Evolutionary conservation across 2,888 invertebrate species (phyloP), one percentile per base, ranked within the genome.

Genomic region (Microctonus aethiopoides): DNA sequence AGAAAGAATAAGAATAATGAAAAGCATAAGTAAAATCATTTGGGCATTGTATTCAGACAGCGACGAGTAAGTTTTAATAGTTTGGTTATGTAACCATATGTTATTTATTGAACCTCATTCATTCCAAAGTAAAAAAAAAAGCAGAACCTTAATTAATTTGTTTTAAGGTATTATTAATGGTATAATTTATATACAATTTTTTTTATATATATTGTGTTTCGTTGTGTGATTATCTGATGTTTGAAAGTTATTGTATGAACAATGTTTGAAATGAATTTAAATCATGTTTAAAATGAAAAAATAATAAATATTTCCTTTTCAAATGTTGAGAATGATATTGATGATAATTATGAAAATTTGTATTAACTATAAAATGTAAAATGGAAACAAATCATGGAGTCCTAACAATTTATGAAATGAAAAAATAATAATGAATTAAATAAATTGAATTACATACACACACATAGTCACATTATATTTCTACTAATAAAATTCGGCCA

Each of bases 21-120:
- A n/a, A 54, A 64, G 7, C 11, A 22, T 22, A 20, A 11, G 39
- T 9, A 61, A 39, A 61, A 56, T 65, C 65, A 36, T 29, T 54
- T 65, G 65, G 65, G 65, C 65, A 65, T 64, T 56, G 34, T 56
- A 39, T 56, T 54, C 36, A 63, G 16, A 63, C 26, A 29, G 7
- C 10, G 57, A 16, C 16, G 32, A 51, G 26, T 29, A 11, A 51
- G 26, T 6, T 16, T 32, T 29, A 34, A 69, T 51, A 54, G 46
- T 70, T 63, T 34, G 11, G 54, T 64, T 54, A 65, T 41, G 65
- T 60, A 34, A 57, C 62, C 61, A 64, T 72, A 70, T 71, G 71
- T 76, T 76, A 76, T 78, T 77, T 78, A 78, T 78, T 75, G 13
- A 72, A 77, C 72, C 76, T 75, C 76, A 75, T 78, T 78, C 78